Evolutionary conservation across 2,797 vertebrate genomes (phyloP).

Genomic region (Cyclopterus lumpus): DNA sequence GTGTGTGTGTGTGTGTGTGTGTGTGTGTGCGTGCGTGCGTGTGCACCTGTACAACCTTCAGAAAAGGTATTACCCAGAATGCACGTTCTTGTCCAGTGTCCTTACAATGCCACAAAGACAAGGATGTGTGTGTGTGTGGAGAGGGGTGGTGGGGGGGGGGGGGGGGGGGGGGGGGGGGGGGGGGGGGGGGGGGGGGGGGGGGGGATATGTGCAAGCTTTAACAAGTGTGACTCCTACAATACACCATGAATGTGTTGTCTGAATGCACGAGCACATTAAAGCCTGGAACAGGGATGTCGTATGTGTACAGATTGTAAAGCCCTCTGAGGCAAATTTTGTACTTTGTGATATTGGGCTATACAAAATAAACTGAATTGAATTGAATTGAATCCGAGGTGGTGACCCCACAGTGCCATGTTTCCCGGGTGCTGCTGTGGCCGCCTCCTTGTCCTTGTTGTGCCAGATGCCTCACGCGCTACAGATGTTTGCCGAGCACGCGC

Average conservation of each 20-base stretch:
- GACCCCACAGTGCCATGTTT: constrained; percentile 46
- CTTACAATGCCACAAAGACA: background rate
- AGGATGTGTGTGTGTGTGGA: background rate
- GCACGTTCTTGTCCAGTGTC: background rate
- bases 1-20: background rate
- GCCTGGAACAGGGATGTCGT: no score
- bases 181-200: no score
- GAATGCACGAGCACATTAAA: constrained; percentile 16
- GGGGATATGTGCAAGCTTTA: background rate
- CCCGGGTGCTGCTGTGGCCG: constrained; percentile 13
- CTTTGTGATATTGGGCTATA: no score
- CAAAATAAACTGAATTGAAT: no score
- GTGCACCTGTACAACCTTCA: background rate
- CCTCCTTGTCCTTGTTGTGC: constrained; percentile 71
- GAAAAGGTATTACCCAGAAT: background rate
- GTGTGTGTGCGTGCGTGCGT: background rate
- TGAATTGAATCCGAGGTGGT: constrained; percentile 39
- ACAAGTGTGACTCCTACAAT: background rate
- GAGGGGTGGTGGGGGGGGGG: no score
- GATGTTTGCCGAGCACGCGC: constrained; percentile 74
- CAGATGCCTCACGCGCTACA: constrained; percentile 71
- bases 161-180: no score
- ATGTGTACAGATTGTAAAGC: no score
- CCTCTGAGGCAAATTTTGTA: no score
- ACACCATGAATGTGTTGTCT: background rate